Evolutionary conservation across 2,113 vertebrate species (phyloP), one percentile per base, ranked within the genome.

Genomic region (Xenopus laevis): DNA sequence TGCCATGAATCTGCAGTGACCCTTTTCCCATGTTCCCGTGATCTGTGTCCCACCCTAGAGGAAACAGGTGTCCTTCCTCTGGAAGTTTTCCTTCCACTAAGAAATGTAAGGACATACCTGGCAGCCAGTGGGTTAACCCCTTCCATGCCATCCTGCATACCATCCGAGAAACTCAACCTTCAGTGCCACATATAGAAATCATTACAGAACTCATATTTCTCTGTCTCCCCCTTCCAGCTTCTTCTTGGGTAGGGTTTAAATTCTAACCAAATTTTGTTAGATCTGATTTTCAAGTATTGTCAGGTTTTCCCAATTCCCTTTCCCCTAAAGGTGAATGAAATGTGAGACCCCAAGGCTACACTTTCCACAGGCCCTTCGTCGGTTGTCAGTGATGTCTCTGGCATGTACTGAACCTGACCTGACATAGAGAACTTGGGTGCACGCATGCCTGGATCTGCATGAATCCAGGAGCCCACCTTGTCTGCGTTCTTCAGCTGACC

Each of bases 51-150:
- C 69, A 60, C 73, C 68, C 18, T 20, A 47, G 77, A 60, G 73
- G 79, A 80, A 82, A 79, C 91, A 92, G 91, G 91, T 93, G 90
- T 86, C 81, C 86, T 72, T 81, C 72, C 78, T 78, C 75, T 68
- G 30, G 76, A 65, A 27, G 77, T 68, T 65, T 47, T 23, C 27
- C 61, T 45, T 67, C 64, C 16, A 16, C n/a, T 33, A 44, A 60
- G 30, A 20, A 40, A n/a, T 62, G 45, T 55, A 65, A 23, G 79
- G 83, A 85, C 82, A 55, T 18, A 80, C 69, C 81, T 53, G 58
- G 72, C 71, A 61, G n/a, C n/a, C 33, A 47, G 61, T 12, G 72
- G 65, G 72, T 76, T 76, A 76, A 76, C 73, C 73, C 46, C 21
- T 63, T 53, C 57, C 27, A 44, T 69, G 73, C 66, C 73, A 69